A percentile compares a stretch with the other conserved stretches of the same genome.
Evolutionary conservation across 92 coral and sea anemone genomes (phyloP).

Genomic region (Meandrina meandrites): DNA sequence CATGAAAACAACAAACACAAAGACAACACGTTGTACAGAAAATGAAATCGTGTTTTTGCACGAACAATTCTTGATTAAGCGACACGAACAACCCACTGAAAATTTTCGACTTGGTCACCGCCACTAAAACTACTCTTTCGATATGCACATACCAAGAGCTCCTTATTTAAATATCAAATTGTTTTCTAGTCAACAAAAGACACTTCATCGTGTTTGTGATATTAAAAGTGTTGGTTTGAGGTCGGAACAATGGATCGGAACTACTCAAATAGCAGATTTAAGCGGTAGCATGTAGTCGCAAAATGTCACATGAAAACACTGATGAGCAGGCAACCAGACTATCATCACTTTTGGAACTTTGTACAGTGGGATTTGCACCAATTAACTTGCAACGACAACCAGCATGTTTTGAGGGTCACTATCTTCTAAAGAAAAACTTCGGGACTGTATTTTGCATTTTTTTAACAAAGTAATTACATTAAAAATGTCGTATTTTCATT

Average conservation of each 20-base stretch:
- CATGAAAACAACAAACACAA: conserved; percentile 72
- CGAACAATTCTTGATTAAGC: background rate
- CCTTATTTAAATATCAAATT: conserved; percentile 55
- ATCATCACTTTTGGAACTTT: conserved; percentile 55
- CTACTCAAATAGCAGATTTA: conserved; percentile 56
- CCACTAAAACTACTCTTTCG: background rate
- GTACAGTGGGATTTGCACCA: conserved; percentile 57
- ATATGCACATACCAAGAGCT: conserved; percentile 24
- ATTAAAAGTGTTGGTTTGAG: conserved; percentile 55
- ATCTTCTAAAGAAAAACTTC: conserved; percentile 12
- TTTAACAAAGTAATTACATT: conserved; percentile 58
- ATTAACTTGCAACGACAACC: conserved; percentile 52
- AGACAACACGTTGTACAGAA: conserved; percentile 69
- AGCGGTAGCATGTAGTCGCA: conserved; percentile 44
- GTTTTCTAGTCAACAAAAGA: conserved; percentile 71
- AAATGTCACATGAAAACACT: conserved; percentile 54
- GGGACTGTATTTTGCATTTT: conserved; percentile 7
- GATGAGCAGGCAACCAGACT: conserved; percentile 63
- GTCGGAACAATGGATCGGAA: conserved; percentile 68
- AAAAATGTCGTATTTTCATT: conserved; percentile 46
- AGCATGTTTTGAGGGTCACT: conserved; percentile 11
- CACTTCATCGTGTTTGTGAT: conserved; percentile 56
- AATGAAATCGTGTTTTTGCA: conserved; percentile 9
- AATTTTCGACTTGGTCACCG: background rate
- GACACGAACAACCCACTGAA: background rate